Percentiles rank a stretch among this genome's conserved stretches.
phyloP scores from a whole-genome alignment of 2,113 vertebrate genomes.

The Ivindomyrus marchei region DNA sequence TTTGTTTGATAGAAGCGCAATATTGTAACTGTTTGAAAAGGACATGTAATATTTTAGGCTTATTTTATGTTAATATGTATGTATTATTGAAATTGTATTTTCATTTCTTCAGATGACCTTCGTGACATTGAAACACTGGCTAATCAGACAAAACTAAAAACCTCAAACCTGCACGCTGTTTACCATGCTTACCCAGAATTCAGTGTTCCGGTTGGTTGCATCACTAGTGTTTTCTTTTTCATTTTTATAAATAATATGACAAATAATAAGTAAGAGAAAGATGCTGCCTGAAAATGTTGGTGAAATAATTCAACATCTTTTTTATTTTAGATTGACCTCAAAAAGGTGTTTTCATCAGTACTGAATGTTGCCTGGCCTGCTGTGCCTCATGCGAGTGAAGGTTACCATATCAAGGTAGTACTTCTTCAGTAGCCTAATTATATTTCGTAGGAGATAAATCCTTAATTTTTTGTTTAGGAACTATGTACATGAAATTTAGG shows the following conservation, averaged over 20 bases:
- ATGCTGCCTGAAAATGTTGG: neutral
- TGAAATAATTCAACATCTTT: neutral
- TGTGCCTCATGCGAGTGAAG: conserved; percentile 43
- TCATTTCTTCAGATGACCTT: conserved; percentile 50
- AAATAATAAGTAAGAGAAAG: neutral
- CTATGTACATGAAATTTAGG: too few species aligned
- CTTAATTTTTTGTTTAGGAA: neutral
- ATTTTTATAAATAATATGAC: neutral
- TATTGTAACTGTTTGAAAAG: neutral
- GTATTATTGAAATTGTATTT: neutral
- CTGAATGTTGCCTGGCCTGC: conserved; percentile 54
- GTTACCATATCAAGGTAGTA: conserved; percentile 52
- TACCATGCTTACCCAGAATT: conserved; percentile 48
- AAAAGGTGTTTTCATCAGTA: conserved; percentile 51
- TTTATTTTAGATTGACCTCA: conserved; percentile 50
- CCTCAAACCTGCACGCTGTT: conserved; percentile 52
- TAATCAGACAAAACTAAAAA: conserved; percentile 52
- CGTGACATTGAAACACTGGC: conserved; percentile 50
- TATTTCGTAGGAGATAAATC: neutral
- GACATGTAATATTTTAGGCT: neutral
- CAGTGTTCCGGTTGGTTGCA: conserved; percentile 41
- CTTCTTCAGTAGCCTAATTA: neutral
- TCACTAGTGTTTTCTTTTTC: neutral
- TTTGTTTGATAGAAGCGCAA: neutral
- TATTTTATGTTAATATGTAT: neutral